Base-by-base conservation (phyloP, 2,888 invertebrate genomes). In the Scaptomyza parva region DNA sequence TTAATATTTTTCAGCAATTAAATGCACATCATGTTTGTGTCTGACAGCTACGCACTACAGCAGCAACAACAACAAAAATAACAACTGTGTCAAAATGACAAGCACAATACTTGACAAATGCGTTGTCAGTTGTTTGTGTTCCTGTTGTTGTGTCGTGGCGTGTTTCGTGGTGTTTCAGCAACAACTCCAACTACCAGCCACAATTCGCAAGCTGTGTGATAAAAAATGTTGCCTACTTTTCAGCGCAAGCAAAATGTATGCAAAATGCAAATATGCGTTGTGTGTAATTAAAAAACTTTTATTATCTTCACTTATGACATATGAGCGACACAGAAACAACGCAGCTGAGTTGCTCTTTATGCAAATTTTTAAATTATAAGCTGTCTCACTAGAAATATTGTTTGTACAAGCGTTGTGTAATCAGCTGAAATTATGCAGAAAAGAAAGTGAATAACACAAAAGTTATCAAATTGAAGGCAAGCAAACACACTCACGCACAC, bases 251-350 rank as follows among this genome's bases (percentile, higher is more conserved):
- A 41, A 69, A 53, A 59, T 40, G 59, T 37, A 53, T 41, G 22
- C 5, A 3, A 3, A 22, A 22, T 22, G 20, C 40, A 26, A 43
- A 62, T 30, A 35, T 53, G 24, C 5, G 44, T 9, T 33, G 43
- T 39, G 26, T 5, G 67, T 85, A 82, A 84, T 84, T 84, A 87
- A 79, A 86, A 84, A 84, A 84, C 64, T 84, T 84, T 86, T 83
- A 64, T 64, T 74, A 84, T 74, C 70, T 67, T 48, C 39, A 35
- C 41, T 51, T 53, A 55, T 53, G 51, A 72, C 59, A 67, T 47
- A 57, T 60, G 57, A 39, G 33, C 54, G 30, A 47, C 37, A 57
- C 17, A 20, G n/a, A 47, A n/a, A 18, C n/a, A n/a, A 57, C 51
- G 44, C 61, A 83, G 57, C 70, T 67, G 61, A 68, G 67, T 62